Evolutionary conservation across 2,113 vertebrate species (phyloP), one percentile per base, ranked within the genome.

Genomic region (Siphamia tubifer): DNA sequence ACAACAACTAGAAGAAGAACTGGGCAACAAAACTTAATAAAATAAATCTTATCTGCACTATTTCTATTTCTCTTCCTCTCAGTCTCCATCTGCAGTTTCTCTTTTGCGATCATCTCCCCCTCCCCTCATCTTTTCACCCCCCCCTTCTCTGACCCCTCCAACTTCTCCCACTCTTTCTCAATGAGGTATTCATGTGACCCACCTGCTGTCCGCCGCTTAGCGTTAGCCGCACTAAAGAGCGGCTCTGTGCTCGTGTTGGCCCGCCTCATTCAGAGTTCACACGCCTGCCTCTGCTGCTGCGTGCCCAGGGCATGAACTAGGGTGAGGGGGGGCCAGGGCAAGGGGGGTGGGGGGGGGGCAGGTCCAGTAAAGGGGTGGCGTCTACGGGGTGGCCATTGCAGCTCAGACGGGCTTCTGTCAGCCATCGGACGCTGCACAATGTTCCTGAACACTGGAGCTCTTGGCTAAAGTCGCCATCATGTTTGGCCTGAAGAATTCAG

Each of bases 161-260:
- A 76, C 74, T 79, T 77, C 82, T 79, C 83, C 76, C 77, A 68
- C 78, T 84, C 83, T 63, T 82, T 81, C 79, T 91, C 84, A 91
- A 91, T 91, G 90, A 89, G 88, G 85, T 87, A 87, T 90, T 90
- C 84, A 89, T 90, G 88, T 86, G 84, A 88, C 86, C 87, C 89
- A 90, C 90, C 90, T 89, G 88, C 87, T 82, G 83, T 69, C 79
- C 75, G 83, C 83, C 61, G 81, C 86, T 84, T 78, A 83, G 77
- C 82, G 65, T 79, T 80, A 49, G 73, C 69, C 55, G 24, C 3
- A 72, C 74, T 86, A 81, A 87, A 87, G 73, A 80, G 82, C 66
- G 6, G 68, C 87, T 87, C 79, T 89, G 86, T 86, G 68, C 75
- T 77, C 76, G 53, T 65, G 68, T 82, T 81, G 86, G 86, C 84